These are phyloP conservation scores for Tautogolabrus adspersus DNA, from an alignment of 2,113 vertebrate genomes.

Conservation along the genomic window DNA sequence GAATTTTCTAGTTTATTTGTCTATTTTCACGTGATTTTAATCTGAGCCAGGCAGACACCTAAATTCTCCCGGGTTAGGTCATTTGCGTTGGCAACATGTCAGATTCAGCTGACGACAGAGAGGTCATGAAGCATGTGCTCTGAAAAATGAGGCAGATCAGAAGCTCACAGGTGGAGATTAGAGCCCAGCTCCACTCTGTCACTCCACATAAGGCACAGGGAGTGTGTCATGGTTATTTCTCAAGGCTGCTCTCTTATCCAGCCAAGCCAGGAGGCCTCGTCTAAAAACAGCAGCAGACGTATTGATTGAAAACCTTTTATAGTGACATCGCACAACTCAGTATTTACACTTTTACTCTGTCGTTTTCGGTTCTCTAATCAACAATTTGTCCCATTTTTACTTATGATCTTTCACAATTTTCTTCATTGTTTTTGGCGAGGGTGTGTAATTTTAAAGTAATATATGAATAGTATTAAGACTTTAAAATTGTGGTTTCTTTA, in stretches of 20 bases:
- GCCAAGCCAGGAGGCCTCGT: conserved; percentile 38
- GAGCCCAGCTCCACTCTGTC: conserved; percentile 37
- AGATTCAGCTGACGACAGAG: conserved; percentile 48
- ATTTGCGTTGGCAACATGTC: conserved; percentile 52
- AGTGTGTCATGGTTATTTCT: conserved; percentile 46
- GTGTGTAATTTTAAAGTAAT: too few relatives aligned
- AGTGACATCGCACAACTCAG: conserved; percentile 56
- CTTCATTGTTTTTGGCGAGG: too few relatives aligned
- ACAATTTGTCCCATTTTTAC: too few relatives aligned
- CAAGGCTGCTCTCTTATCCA: conserved; percentile 43
- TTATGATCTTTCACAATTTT: too few relatives aligned
- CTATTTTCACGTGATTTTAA: conserved; percentile 22
- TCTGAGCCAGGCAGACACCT: conserved; percentile 35
- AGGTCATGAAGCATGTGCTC: conserved; percentile 31
- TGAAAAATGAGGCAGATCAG: conserved; percentile 33
- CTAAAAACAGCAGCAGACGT: conserved; percentile 67
- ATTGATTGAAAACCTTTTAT: conserved; percentile 58
- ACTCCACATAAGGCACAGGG: conserved; percentile 27
- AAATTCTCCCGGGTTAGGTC: conserved; percentile 27
- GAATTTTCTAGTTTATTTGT: conserved; percentile 25
- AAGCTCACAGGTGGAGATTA: conserved; percentile 53
- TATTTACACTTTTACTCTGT: conserved; percentile 54
- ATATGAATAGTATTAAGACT: too few relatives aligned
- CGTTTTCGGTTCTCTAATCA: conserved; percentile 1
- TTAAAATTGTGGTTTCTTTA: too few relatives aligned